Evolutionary conservation across 1,140 invertebrate species (phyloP).

Genomic region (Trinorchestia longiramus): DNA sequence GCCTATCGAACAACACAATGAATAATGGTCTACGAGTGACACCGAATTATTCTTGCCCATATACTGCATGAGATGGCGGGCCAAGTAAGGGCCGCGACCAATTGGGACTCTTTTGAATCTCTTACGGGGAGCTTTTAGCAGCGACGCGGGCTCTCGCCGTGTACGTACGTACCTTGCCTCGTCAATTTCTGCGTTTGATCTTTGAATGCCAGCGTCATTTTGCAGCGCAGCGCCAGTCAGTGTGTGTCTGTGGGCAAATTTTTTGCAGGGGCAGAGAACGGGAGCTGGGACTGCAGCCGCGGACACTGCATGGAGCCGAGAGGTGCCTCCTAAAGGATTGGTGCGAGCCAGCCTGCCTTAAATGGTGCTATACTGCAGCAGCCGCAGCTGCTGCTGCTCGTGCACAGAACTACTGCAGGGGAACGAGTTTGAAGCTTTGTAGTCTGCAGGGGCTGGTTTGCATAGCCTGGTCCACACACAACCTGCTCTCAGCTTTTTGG

Average conservation of each 20-base stretch:
- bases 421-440: neutral
- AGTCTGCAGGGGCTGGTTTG: neutral
- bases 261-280: conserved; percentile 2
- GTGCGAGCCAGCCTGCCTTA: neutral
- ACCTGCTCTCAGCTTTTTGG: neutral
- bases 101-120: conserved; percentile 44
- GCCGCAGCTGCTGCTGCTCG: neutral
- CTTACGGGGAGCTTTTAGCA: conserved; percentile 24
- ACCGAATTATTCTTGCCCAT: conserved; percentile 44
- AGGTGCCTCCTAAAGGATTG: conserved; percentile 26
- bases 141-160: neutral
- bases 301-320: neutral
- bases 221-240: neutral
- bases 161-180: neutral
- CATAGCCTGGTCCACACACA: conserved; percentile 12
- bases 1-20: conserved; percentile 53
- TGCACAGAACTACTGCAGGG: neutral
- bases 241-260: neutral
- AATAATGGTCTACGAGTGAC: conserved; percentile 55
- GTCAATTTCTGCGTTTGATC: conserved; percentile 19
- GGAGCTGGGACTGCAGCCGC: neutral
- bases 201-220: conserved; percentile 39
- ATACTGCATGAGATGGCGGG: conserved; percentile 31
- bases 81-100: conserved; percentile 46
- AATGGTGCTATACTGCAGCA: conserved; percentile 28